Conservation (phyloP, 2,888 invertebrate genomes). For the Coleophora deauratella region DNA sequence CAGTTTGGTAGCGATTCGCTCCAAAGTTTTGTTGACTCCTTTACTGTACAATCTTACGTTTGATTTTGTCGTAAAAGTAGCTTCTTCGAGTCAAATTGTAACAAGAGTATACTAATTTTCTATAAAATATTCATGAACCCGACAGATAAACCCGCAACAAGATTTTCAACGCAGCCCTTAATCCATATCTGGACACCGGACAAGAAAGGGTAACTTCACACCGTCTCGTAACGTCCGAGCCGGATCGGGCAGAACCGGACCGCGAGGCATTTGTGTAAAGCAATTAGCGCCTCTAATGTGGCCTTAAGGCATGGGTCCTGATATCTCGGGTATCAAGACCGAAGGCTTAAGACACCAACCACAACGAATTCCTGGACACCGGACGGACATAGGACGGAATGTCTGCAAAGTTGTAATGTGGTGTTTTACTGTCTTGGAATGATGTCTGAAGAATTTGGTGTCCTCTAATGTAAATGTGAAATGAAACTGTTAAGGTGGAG, state of each 20-base stretch:
- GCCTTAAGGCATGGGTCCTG: constrained; percentile 32
- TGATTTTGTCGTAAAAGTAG: no score
- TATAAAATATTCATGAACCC: not conserved
- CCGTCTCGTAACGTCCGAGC: constrained; percentile 28
- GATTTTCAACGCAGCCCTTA: no score
- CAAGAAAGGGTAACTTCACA: constrained; percentile 30
- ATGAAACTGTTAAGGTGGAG: no score
- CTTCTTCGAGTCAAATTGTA: no score
- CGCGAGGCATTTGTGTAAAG: constrained; percentile 56
- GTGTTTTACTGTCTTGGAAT: constrained; percentile 31
- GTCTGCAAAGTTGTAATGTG: constrained; percentile 35
- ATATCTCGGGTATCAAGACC: constrained; percentile 6
- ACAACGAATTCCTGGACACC: constrained; percentile 36
- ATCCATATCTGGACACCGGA: constrained; percentile 14
- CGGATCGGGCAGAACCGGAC: constrained; percentile 18
- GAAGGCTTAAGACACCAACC: constrained; percentile 25
- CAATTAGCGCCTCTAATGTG: constrained; percentile 63
- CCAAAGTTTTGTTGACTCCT: no score
- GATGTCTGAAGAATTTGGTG: constrained; percentile 46
- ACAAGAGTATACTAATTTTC: not conserved
- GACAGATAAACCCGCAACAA: constrained; percentile 15
- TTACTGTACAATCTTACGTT: no score
- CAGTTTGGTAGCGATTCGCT: no score
- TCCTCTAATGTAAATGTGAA: constrained; percentile 14
- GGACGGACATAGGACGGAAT: constrained; percentile 31